Percentiles rank a stretch among this genome's conserved stretches.
Evolutionary conservation across 1,140 invertebrate genomes (phyloP).

Genomic region (Magallana angulata): DNA sequence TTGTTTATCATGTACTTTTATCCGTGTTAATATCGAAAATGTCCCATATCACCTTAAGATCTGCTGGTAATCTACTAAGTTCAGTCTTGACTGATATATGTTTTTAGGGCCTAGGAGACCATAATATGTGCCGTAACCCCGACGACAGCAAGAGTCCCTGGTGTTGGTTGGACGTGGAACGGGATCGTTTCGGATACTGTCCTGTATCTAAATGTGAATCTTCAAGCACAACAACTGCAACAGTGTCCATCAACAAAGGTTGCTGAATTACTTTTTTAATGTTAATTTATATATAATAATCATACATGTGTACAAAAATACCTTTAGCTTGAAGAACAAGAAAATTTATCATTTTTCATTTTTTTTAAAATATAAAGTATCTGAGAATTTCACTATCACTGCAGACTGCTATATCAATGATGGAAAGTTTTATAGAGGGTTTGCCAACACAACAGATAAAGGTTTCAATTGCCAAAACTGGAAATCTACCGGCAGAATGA

Average conservation of each 20-base stretch:
- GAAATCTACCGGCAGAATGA: neutral
- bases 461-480: slow-evolving; percentile 16
- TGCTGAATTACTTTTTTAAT: neutral
- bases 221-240: neutral
- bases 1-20: no score
- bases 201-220: slow-evolving; percentile 55
- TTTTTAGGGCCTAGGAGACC: slow-evolving; percentile 68
- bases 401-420: neutral
- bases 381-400: neutral
- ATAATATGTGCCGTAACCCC: slow-evolving; percentile 72
- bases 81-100: neutral
- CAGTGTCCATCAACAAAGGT: neutral
- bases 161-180: slow-evolving; percentile 64
- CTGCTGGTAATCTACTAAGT: no score
- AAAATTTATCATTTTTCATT: no score
- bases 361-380: no score
- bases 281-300: no score
- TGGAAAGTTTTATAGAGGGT: slow-evolving; percentile 11
- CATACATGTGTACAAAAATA: neutral
- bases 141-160: slow-evolving; percentile 66
- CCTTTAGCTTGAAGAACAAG: neutral
- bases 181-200: slow-evolving; percentile 66
- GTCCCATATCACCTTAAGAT: no score
- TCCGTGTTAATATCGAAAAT: no score
- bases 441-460: slow-evolving; percentile 16